phyloP scores from a whole-genome alignment of 2,888 invertebrate species.

The Lysandra coridon region DNA sequence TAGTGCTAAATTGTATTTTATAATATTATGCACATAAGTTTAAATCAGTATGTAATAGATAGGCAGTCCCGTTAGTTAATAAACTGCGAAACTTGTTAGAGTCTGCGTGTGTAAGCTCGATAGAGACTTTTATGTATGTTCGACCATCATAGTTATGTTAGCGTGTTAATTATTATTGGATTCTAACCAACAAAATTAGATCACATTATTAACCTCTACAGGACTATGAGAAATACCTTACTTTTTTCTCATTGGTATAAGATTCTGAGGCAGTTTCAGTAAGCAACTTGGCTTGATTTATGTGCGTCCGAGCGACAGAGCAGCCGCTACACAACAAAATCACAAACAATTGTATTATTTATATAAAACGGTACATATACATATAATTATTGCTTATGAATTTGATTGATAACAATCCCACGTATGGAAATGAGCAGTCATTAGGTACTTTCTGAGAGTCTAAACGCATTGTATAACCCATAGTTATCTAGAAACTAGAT shows the following conservation, averaged over 20 bases:
- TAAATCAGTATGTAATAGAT: neutral
- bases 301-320: no score
- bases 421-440: neutral
- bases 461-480: conserved; percentile 4
- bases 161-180: neutral
- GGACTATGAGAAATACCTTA: neutral
- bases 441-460: neutral
- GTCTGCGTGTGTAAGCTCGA: conserved; percentile 11
- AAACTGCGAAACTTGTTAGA: conserved; percentile 15
- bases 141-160: neutral
- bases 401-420: neutral
- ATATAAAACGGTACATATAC: no score
- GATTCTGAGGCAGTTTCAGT: neutral
- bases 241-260: neutral
- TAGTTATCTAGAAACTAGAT: conserved; percentile 4
- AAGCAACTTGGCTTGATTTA: neutral
- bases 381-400: neutral
- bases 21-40: neutral
- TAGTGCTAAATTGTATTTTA: neutral
- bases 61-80: conserved; percentile 18
- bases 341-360: no score
- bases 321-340: no score
- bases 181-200: neutral
- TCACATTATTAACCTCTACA: neutral
- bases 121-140: conserved; percentile 7